phyloP scores from a whole-genome alignment of 1,140 invertebrate species.

The Aphis gossypii region DNA sequence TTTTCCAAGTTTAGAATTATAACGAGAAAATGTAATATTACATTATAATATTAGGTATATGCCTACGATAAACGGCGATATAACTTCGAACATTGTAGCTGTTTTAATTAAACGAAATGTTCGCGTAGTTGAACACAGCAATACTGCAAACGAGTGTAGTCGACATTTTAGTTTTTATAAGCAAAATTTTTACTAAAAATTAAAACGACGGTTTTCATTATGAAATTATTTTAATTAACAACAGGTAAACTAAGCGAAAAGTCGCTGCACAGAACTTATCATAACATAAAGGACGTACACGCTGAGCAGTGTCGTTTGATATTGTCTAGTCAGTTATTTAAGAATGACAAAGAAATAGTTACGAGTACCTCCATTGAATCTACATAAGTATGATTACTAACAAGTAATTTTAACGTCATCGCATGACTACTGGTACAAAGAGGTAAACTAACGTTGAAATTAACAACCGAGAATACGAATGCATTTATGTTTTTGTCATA shows the following conservation, averaged over 20 bases:
- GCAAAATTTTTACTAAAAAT: background rate
- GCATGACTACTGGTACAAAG: background rate
- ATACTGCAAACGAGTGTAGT: background rate
- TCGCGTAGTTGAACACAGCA: background rate
- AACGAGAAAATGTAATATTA: background rate
- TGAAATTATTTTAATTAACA: background rate
- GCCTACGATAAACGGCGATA: background rate
- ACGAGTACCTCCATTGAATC: background rate
- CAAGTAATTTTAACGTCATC: background rate
- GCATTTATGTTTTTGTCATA: background rate
- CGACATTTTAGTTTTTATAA: background rate
- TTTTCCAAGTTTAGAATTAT: background rate
- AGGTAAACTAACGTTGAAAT: background rate
- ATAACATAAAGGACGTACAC: background rate
- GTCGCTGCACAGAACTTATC: background rate
- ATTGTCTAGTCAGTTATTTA: background rate
- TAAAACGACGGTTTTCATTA: background rate
- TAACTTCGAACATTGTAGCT: too few species aligned
- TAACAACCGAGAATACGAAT: background rate
- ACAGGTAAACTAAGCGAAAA: background rate
- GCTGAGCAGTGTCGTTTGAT: background rate
- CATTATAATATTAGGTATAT: background rate
- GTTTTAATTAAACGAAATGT: background rate
- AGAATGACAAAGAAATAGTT: background rate
- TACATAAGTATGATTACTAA: background rate